phyloP scores from a whole-genome alignment of 2,113 vertebrate genomes.

The Brachyhypopomus occidentalis region DNA sequence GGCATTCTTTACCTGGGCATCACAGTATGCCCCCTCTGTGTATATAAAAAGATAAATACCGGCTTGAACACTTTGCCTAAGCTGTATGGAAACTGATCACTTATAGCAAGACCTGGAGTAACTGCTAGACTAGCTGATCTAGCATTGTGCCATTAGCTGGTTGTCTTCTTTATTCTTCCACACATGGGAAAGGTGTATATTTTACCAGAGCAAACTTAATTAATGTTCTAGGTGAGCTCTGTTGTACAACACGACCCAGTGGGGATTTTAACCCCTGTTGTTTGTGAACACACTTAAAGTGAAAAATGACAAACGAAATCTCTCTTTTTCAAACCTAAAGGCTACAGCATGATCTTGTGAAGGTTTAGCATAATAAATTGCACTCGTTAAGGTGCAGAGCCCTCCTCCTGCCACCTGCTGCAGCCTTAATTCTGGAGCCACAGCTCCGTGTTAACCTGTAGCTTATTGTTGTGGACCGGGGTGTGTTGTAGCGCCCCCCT shows the following conservation, averaged over 20 bases:
- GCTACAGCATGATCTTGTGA: constrained; percentile 17
- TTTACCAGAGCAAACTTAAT: constrained; percentile 9
- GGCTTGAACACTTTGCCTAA: not conserved
- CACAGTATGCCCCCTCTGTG: not conserved
- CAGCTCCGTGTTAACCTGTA: constrained; percentile 41
- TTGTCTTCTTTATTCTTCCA: not conserved
- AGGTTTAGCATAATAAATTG: constrained; percentile 44
- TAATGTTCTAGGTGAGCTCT: constrained; percentile 5
- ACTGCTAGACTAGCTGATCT: not conserved
- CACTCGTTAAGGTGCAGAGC: constrained; percentile 41
- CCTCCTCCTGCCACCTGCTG: constrained; percentile 27
- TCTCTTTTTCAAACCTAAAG: constrained; percentile 30
- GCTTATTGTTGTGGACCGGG: constrained; percentile 46
- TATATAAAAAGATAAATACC: not conserved
- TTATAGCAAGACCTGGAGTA: not conserved
- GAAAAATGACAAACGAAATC: constrained; percentile 28
- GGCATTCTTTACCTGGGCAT: not conserved
- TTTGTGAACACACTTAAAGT: constrained; percentile 38
- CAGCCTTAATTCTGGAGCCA: constrained; percentile 16
- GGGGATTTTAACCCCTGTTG: constrained; percentile 6
- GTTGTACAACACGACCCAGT: not conserved
- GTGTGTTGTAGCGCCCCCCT: constrained; percentile 34
- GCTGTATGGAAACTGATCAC: not conserved
- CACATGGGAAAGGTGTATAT: not conserved
- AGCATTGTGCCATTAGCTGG: not conserved